A percentile compares a stretch with the other conserved stretches of the same genome.
Conservation (phyloP, 2,888 invertebrate species). For the Cephus sareptanus region DNA sequence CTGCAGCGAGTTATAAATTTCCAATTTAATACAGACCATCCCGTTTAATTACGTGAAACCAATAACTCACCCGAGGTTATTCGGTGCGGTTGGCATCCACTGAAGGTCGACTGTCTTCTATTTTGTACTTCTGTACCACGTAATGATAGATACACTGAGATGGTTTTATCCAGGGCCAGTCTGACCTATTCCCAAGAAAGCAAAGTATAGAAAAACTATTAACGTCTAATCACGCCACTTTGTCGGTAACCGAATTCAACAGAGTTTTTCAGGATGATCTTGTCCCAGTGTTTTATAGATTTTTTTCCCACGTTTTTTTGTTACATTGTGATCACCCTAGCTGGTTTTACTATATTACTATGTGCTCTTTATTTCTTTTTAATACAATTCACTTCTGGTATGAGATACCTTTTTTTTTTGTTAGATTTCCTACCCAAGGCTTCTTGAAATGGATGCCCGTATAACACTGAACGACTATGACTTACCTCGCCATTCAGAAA, state of each 20-base stretch:
- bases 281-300: background rate
- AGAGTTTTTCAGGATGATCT: background rate
- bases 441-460: background rate
- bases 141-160: slow-evolving; percentile 53
- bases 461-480: background rate
- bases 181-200: slow-evolving; percentile 44
- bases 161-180: slow-evolving; percentile 55
- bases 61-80: slow-evolving; percentile 48
- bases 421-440: background rate
- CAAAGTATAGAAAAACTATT: background rate
- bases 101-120: slow-evolving; percentile 53
- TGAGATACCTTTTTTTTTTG: background rate
- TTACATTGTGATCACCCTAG: background rate
- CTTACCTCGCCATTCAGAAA: slow-evolving; percentile 86
- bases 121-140: slow-evolving; percentile 50
- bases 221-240: background rate
- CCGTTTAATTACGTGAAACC: background rate
- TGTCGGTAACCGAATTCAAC: background rate
- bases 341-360: background rate
- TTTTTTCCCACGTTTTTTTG: background rate
- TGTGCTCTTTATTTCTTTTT: background rate
- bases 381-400: background rate
- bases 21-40: background rate
- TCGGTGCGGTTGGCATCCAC: slow-evolving; percentile 51
- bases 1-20: background rate